phyloP scores from a whole-genome alignment of 2,113 vertebrate genomes.

The Hemichromis elongatus region DNA sequence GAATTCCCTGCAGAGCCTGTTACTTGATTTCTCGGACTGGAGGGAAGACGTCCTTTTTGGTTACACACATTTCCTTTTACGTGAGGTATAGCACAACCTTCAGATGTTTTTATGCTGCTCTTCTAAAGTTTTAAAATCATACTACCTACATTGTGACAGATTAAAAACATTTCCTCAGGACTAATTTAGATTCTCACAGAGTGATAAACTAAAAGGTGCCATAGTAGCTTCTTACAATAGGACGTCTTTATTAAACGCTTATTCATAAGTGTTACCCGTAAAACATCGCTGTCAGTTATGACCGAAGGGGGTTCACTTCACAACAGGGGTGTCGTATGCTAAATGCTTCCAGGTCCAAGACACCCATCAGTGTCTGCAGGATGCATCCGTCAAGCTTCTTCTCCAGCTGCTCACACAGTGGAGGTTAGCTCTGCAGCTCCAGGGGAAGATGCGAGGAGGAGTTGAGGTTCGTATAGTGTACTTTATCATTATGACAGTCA shows the following conservation, averaged over 20 bases:
- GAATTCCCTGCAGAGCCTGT: conserved; percentile 93
- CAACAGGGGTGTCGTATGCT: not conserved
- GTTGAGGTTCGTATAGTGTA: conserved; percentile 76
- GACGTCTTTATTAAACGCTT: not conserved
- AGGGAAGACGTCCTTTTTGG: conserved; percentile 95
- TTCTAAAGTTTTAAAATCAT: not conserved
- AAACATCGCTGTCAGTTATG: not conserved
- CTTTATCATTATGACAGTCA: not conserved
- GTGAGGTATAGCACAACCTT: conserved; percentile 70
- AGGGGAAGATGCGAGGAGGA: conserved; percentile 80
- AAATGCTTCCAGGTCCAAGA: conserved; percentile 78
- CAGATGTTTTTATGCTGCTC: not conserved
- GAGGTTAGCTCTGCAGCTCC: conserved; percentile 89
- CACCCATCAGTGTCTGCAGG: conserved; percentile 90
- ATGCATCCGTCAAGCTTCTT: conserved; percentile 92
- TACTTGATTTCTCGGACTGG: conserved; percentile 97
- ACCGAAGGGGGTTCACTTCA: not conserved
- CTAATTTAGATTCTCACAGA: not conserved
- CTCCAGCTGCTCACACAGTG: conserved; percentile 96
- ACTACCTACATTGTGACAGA: not conserved
- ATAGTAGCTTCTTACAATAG: not conserved
- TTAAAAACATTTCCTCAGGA: not conserved
- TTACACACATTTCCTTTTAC: conserved; percentile 92
- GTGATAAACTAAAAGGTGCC: not conserved
- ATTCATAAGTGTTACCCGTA: not conserved